A percentile compares a stretch with the other conserved stretches of the same genome.
phyloP scores from a whole-genome alignment of 2,113 vertebrate species.

The Vidua macroura region DNA sequence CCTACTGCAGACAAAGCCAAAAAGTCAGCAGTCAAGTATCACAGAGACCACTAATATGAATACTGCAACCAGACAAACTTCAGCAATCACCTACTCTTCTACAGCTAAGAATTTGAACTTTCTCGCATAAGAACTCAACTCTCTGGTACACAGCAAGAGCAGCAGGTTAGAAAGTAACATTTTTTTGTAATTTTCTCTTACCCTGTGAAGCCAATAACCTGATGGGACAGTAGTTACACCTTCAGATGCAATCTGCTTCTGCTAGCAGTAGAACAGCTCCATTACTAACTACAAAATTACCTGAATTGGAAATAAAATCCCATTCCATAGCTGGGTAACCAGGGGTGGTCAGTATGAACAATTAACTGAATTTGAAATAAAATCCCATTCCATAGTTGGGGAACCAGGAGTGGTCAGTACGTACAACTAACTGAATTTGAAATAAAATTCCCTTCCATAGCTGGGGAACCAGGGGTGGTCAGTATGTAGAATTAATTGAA shows the following conservation, averaged over 20 bases:
- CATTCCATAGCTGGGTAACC: fast-evolving
- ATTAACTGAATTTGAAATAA: background rate
- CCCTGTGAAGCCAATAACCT: background rate
- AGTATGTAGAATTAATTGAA: fast-evolving
- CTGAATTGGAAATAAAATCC: background rate
- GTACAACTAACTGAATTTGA: background rate
- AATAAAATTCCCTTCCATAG: fast-evolving
- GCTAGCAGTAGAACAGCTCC: background rate
- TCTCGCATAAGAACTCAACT: background rate
- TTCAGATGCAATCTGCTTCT: background rate
- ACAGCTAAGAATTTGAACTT: background rate
- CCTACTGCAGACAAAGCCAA: background rate
- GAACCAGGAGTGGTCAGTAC: fast-evolving
- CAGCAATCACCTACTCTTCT: background rate
- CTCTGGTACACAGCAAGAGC: background rate
- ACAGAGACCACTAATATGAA: background rate
- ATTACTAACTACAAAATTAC: background rate
- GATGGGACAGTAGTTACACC: background rate
- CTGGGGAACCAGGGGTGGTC: fast-evolving
- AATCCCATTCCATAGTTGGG: fast-evolving
- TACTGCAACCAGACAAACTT: background rate
- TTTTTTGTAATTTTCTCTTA: background rate
- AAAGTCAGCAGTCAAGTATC: background rate
- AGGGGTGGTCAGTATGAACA: fast-evolving
- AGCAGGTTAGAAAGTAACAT: background rate